These are phyloP conservation scores for Chloropsis hardwickii DNA, from an alignment of 2,113 vertebrate genomes.

Conservation along the genomic window DNA sequence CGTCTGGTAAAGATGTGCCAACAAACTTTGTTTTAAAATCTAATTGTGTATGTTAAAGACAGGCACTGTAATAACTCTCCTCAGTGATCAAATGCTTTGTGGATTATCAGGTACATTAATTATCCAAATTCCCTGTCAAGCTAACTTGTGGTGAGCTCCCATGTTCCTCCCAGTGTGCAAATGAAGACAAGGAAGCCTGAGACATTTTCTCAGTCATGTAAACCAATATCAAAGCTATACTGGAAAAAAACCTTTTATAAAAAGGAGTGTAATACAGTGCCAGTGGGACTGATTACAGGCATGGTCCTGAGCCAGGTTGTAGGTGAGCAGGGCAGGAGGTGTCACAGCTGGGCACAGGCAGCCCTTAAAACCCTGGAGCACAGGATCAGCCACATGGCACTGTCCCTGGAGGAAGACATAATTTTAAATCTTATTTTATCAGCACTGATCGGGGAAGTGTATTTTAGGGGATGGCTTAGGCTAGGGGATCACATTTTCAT, in stretches of 20 bases:
- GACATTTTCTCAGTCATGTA: not conserved
- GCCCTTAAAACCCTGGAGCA: too few species aligned
- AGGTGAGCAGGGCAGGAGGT: too few species aligned
- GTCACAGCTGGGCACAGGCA: not conserved
- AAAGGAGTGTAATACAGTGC: not conserved
- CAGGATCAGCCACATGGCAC: rapidly evolving
- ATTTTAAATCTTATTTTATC: not conserved
- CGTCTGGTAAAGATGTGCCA: not conserved
- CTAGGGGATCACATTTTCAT: not conserved
- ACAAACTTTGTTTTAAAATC: constrained; percentile 6
- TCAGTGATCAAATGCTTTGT: not conserved
- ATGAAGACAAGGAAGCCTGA: not conserved
- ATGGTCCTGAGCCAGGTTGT: too few species aligned
- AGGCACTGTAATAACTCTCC: not conserved
- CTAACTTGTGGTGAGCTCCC: not conserved
- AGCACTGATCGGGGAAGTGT: not conserved
- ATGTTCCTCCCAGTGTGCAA: not conserved
- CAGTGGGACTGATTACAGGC: not conserved
- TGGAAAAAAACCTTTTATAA: not conserved
- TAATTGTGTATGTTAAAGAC: not conserved
- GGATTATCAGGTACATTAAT: not conserved
- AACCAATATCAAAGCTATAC: not conserved
- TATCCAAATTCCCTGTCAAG: constrained; percentile 15
- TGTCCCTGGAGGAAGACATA: rapidly evolving
- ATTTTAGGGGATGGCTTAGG: not conserved